Evolutionary conservation across 2,113 vertebrate species (phyloP).

Genomic region (Xiphorhynchus elegans): DNA sequence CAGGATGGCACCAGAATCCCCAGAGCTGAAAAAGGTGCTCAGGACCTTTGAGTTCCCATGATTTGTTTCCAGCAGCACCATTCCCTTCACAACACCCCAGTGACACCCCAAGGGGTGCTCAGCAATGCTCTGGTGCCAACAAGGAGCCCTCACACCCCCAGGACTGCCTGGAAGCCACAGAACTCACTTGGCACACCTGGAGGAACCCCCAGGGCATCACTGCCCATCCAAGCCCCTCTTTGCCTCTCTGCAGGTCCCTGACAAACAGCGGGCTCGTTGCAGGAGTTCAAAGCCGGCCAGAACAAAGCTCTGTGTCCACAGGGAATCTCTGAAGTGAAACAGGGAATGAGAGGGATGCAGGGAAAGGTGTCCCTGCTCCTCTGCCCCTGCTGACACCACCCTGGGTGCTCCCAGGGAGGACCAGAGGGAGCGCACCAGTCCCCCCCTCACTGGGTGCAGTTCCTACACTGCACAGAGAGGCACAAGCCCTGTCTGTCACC

Average conservation of each 20-base stretch:
- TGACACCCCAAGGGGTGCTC: background rate
- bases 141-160: background rate
- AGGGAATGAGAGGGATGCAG: too few relatives aligned
- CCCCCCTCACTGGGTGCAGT: background rate
- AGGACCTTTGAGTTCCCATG: background rate
- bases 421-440: too few relatives aligned
- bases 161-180: too few relatives aligned
- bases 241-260: too few relatives aligned
- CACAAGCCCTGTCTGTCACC: background rate
- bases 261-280: too few relatives aligned
- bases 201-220: too few relatives aligned
- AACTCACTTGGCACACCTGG: too few relatives aligned
- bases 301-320: too few relatives aligned
- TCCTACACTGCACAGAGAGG: background rate
- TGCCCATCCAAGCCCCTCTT: too few relatives aligned
- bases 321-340: too few relatives aligned
- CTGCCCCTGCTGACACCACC: background rate
- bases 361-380: too few relatives aligned
- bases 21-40: background rate
- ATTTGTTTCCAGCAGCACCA: background rate
- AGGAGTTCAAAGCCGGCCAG: too few relatives aligned
- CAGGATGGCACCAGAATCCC: background rate
- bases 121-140: background rate
- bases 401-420: background rate
- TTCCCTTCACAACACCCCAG: background rate